Base-by-base conservation (phyloP, 1,140 invertebrate species). In the Drosophila insularis region DNA sequence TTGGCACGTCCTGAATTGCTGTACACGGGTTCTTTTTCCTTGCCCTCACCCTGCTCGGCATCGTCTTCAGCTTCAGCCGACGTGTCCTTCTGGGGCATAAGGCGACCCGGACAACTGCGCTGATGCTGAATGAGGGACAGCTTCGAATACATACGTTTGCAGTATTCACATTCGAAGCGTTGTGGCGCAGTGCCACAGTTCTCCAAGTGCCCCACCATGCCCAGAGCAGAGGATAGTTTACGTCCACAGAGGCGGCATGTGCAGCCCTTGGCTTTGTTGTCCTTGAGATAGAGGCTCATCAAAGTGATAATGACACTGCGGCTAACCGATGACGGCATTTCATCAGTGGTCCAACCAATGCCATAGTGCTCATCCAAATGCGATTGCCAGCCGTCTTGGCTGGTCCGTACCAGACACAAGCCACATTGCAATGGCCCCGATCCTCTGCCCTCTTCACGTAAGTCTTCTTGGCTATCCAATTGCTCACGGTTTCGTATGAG, bases 311-410 rank as follows among this genome's bases (percentile, higher is more conserved):
- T 14, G 2, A 4, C n/a, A 0, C 10, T 13, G 2, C 89, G 81
- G 0, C 63, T 67, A 74, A 27, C 1, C 32, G 13, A 71, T 78
- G 35, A 8, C 2, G 43, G 43, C 27, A 21, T 46, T 14, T 78
- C 31, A 0, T 64, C 76, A 0, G 58, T 39, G 0, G 46, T 17
- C 90, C 90, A 91, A 10, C 90, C 90, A 1, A 91, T 71, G 43
- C 90, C 90, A 58, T 91, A 91, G 56, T 91, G 90, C 35, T 78
- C 68, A 1, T 31, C 32, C 1, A 90, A 35, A 63, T 91, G 90
- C 0, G 1, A 1, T 11, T 54, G 37, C 84, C 81, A 91, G 13
- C 62, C 13, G 0, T 35, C 19, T 17, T 63, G 37, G 1, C 58
- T 61, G 19, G 59, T 74, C 3, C 79, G 75, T 4, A 46, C 66